These are phyloP conservation scores for Mesembrinibis cayennensis DNA, from an alignment of 2,113 vertebrate genomes.

Conservation along the genomic window DNA sequence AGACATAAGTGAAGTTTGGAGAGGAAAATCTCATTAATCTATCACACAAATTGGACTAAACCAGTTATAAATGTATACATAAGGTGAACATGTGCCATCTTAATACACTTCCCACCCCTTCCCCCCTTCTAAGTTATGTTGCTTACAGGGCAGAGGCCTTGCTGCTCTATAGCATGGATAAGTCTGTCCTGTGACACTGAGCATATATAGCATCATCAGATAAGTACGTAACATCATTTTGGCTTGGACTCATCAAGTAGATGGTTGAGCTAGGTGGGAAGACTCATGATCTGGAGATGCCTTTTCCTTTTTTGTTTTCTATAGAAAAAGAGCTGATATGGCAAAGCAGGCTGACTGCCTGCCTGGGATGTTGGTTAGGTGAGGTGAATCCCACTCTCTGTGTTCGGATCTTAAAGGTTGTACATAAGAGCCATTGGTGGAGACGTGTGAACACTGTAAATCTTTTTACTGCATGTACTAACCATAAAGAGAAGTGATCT, in stretches of 20 bases:
- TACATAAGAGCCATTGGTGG: neutral
- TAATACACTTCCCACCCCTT: neutral
- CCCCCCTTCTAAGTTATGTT: neutral
- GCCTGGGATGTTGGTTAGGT: neutral
- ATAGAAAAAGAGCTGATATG: neutral
- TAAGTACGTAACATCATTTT: neutral
- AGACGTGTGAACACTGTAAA: neutral
- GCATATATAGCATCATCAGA: neutral
- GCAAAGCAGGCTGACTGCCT: neutral
- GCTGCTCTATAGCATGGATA: neutral
- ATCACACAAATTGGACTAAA: neutral
- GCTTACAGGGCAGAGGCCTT: neutral
- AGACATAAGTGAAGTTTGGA: neutral
- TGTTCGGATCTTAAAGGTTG: neutral
- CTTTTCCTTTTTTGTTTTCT: neutral
- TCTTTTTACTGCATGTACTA: neutral
- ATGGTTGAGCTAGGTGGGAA: neutral
- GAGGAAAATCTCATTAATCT: neutral
- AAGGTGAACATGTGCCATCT: neutral
- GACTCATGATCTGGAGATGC: neutral
- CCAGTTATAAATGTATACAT: neutral
- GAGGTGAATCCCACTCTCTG: neutral
- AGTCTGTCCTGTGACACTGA: neutral
- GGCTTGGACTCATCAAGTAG: neutral
- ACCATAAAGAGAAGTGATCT: conserved; percentile 33